These are phyloP conservation scores for Bombus superbus DNA, from an alignment of 1,140 invertebrate species.

Conservation along the genomic window DNA sequence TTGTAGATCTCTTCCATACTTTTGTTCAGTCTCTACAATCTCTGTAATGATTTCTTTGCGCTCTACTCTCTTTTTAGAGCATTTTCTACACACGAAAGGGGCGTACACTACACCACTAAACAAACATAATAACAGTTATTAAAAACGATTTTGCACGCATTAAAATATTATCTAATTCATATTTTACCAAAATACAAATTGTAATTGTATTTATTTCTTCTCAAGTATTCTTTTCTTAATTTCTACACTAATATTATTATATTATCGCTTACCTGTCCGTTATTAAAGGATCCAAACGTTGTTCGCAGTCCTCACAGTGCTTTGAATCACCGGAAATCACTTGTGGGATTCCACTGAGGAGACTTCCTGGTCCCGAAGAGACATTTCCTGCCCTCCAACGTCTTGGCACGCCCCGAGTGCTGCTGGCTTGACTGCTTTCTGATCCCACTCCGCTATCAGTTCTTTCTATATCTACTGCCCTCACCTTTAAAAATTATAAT, in stretches of 20 bases:
- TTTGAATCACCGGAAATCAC: conserved; percentile 78
- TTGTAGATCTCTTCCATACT: conserved; percentile 95
- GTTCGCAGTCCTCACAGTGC: conserved; percentile 81
- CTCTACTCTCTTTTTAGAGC: conserved; percentile 93
- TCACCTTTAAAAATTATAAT: conserved; percentile 70
- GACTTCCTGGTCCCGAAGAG: conserved; percentile 73
- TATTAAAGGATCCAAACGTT: conserved; percentile 78
- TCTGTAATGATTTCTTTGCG: conserved; percentile 97
- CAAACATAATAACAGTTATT: neutral
- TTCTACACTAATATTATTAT: neutral
- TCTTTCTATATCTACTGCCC: conserved; percentile 89
- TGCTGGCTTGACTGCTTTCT: conserved; percentile 94
- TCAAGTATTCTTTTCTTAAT: neutral
- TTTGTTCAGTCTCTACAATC: conserved; percentile 98
- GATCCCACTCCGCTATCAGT: conserved; percentile 97
- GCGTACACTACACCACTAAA: conserved; percentile 87
- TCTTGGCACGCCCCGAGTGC: conserved; percentile 83
- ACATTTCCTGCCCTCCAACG: conserved; percentile 76
- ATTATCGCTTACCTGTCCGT: conserved; percentile 75
- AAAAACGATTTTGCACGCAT: neutral
- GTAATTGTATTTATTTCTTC: neutral
- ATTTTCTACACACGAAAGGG: conserved; percentile 93
- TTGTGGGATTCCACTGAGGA: conserved; percentile 74
- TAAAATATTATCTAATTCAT: neutral
- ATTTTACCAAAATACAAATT: neutral